A percentile compares a stretch with the other conserved stretches of the same genome.
Evolutionary conservation across 2,113 vertebrate species (phyloP).

Genomic region (Felis chaus): DNA sequence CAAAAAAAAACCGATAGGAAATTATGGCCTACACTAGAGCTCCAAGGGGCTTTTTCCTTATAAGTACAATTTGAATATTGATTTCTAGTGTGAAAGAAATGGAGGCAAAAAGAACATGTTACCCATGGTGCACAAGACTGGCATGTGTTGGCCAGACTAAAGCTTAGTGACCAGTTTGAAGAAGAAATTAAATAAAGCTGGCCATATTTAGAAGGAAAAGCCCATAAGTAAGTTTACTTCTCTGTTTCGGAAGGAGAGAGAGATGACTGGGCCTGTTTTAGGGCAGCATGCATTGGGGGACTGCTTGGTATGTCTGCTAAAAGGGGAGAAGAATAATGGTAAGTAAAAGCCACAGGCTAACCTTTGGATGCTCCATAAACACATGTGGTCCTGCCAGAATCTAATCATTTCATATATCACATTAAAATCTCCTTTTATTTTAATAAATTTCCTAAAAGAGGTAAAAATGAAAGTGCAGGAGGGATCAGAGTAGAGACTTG

Average conservation of each 20-base stretch:
- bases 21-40: background rate
- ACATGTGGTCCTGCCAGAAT: background rate
- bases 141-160: background rate
- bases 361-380: background rate
- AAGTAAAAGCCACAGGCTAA: background rate
- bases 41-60: background rate
- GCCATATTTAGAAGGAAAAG: background rate
- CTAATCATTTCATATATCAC: background rate
- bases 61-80: background rate
- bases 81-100: background rate
- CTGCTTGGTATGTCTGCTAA: background rate
- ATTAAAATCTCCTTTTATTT: background rate
- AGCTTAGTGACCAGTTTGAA: background rate
- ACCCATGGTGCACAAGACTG: background rate
- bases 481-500: background rate
- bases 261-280: background rate
- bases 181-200: background rate
- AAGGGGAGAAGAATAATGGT: background rate
- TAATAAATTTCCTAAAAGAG: background rate
- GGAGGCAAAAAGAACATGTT: background rate
- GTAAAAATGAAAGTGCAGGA: background rate
- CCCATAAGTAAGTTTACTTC: background rate
- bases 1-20: too few relatives aligned
- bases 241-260: background rate
- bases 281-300: background rate